Base-by-base conservation (phyloP, 2,113 vertebrate species). In the Fulmarus glacialis region DNA sequence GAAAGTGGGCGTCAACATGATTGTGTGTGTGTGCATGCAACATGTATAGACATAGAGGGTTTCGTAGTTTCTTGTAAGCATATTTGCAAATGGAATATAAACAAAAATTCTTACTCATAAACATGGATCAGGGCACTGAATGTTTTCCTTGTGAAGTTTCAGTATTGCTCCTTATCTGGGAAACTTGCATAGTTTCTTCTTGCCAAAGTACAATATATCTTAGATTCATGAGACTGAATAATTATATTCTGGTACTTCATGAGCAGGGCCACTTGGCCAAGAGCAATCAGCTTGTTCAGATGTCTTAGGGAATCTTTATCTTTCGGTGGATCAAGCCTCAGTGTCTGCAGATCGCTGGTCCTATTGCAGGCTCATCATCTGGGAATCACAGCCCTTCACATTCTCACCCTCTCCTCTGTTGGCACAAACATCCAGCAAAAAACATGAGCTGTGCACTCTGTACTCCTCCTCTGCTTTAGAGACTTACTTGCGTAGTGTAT, bases 121-220 rank as follows among this genome's bases (percentile, higher is more conserved):
- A 88, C 36, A 64, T 17, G 45, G 60, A 84, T 56, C 63, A 48
- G 55, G 85, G 59, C 78, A 80, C 86, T 89, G 59, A 47, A 74
- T 43, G 24, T 94, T 94, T 87, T 94, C 40, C 42, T 79, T 88
- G n/a, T 71, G 72, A 83, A 58, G 88, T 80, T 32, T 93, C 79
- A 63, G 72, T 70, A 60, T 67, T 86, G 38, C 38, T 93, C 36
- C 80, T 91, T 90, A 82, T 89, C 91, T 93, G 64, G 55, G 87
- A 94, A 81, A 87, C 53, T 87, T 90, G 83, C 47, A 84, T 62
- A 84, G 36, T 66, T 90, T 78, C 63, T 89, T 70, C 87, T 92
- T 87, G 93, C 58, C 83, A 94, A 89, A 95, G 70, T 79, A 82
- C 93, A 96, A 93, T 45, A 43, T 34, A 59, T 62, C 26, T 18